A percentile compares a stretch with the other conserved stretches of the same genome.
phyloP scores from a whole-genome alignment of 2,113 vertebrate genomes.

The Pluvialis apricaria region DNA sequence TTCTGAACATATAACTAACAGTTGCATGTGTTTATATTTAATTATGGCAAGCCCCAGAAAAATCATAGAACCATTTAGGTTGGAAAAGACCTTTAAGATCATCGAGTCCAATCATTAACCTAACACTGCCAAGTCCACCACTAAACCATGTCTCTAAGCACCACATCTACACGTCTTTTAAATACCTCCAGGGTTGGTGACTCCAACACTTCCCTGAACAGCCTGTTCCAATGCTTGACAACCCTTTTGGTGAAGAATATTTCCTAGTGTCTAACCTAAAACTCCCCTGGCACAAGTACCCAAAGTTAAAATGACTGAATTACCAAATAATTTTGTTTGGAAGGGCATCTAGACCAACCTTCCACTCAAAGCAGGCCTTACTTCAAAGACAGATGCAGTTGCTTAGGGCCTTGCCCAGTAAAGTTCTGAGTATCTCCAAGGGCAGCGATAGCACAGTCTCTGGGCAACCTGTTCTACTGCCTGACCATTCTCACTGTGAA shows the following conservation, averaged over 20 bases:
- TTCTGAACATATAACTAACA: neutral
- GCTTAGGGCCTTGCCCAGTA: neutral
- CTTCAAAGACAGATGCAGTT: neutral
- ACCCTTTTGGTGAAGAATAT: neutral
- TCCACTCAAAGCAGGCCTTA: neutral
- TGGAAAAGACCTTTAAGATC: neutral
- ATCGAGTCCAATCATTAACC: neutral
- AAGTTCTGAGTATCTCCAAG: neutral
- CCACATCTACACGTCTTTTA: fast-evolving
- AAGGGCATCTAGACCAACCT: neutral
- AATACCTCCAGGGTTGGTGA: neutral
- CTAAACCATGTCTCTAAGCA: neutral
- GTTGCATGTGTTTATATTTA: neutral
- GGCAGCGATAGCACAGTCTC: neutral
- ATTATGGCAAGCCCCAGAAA: neutral
- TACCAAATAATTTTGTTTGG: neutral
- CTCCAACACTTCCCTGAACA: neutral
- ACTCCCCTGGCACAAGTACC: neutral
- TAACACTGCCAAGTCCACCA: neutral
- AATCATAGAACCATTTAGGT: neutral
- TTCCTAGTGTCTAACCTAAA: neutral
- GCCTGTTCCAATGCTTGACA: neutral
- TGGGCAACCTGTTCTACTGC: neutral
- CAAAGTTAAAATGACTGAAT: neutral
- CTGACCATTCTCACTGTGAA: neutral